Base-by-base conservation (phyloP, 2,888 invertebrate genomes). In the Lasioglossum zephyrum region DNA sequence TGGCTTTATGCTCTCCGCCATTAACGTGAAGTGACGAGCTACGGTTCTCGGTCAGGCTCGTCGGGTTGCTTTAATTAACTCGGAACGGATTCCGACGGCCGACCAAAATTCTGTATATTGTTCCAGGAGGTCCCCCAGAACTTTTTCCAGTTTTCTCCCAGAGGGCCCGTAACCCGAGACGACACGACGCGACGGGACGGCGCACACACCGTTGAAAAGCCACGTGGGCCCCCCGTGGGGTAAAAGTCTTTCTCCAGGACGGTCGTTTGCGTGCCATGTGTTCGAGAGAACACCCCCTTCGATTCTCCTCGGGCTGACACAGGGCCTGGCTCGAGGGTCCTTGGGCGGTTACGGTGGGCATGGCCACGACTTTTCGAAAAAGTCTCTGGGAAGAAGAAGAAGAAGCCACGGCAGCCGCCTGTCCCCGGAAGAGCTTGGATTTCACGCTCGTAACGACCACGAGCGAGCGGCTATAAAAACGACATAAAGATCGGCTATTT, bases 401-500 rank as follows among this genome's bases (percentile, higher is more conserved):
- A n/a, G 41, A n/a, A 76, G 79, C 47, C 49, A 44, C 36, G 70
- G 78, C 78, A 70, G 49, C 60, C 47, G 74, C 41, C 66, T 86
- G 80, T 82, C 84, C 86, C 90, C 91, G 91, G 92, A 93, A 94
- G 93, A 93, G 91, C 89, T 91, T 90, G 89, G 92, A 93, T 92
- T 92, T 92, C 92, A 92, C 90, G 93, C 92, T 92, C 93, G 92
- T 92, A 90, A 89, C 88, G 87, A 90, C 87, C 89, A 87, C 91
- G 90, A 92, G 89, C 75, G 49, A 85, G 77, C 86, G 89, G 87
- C 92, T 91, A 92, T 94, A 94, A 94, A 94, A 94, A 85, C 91
- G 91, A 90, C 94, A 93, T 94, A 94, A 94, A 94, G 94, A 94
- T 94, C 92, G 93, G 94, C 93, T 94, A 94, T 94, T 95, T 95